Conservation (phyloP, 2,797 vertebrate genomes). For the Artibeus lituratus region DNA sequence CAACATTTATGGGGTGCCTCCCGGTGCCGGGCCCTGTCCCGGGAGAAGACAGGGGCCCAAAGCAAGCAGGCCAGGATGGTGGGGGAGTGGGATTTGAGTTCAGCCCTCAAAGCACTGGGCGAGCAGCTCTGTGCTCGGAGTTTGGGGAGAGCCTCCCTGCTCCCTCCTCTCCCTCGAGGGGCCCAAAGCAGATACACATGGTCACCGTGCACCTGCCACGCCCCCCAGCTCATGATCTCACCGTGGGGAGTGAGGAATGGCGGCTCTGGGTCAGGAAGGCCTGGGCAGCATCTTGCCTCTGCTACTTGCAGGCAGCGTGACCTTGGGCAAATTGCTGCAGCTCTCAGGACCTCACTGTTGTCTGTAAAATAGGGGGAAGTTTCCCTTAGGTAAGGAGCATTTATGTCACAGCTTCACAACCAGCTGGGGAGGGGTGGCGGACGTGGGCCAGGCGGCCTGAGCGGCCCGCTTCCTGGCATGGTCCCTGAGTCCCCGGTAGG, state of each 20-base stretch:
- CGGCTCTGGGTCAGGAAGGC: neutral
- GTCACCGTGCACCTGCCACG: neutral
- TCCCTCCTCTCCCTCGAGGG: neutral
- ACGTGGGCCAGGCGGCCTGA: fast-evolving
- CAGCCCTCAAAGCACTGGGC: neutral
- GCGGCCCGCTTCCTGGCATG: fast-evolving
- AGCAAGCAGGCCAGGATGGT: neutral
- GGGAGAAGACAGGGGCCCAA: neutral
- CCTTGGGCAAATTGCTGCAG: neutral
- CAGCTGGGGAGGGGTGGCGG: too few relatives aligned
- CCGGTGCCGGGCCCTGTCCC: neutral
- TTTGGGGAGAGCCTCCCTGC: neutral
- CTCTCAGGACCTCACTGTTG: neutral
- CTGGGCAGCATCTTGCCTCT: neutral
- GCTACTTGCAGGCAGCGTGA: neutral
- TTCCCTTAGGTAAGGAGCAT: neutral
- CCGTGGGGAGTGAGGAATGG: fast-evolving
- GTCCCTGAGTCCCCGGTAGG: neutral
- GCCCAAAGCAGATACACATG: neutral
- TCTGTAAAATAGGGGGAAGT: neutral
- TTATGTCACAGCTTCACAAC: neutral
- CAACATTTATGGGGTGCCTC: neutral
- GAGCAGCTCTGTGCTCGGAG: neutral
- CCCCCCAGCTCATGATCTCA: fast-evolving
- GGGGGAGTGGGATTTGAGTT: neutral